phyloP scores from a whole-genome alignment of 2,888 invertebrate species.

The Pantelozetes paolii region DNA sequence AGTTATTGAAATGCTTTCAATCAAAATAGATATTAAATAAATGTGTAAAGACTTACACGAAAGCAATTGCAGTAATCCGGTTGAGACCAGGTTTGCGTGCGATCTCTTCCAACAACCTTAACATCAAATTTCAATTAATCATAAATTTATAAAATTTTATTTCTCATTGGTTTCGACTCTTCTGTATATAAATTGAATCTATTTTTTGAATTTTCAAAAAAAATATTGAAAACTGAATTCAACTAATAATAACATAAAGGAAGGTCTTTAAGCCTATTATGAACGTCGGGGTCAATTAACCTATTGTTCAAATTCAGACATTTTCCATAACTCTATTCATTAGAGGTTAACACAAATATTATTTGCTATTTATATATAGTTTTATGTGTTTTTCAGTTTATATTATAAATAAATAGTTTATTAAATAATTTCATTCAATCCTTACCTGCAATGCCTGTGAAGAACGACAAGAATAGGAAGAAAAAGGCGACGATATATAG shows the following conservation, averaged over 20 bases:
- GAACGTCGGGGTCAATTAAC: neutral
- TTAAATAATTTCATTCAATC: neutral
- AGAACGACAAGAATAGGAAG: slow-evolving; percentile 85
- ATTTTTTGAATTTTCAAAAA: no score
- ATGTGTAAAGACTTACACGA: slow-evolving; percentile 64
- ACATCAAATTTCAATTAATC: neutral
- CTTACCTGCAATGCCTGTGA: slow-evolving; percentile 75
- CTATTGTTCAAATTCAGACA: neutral
- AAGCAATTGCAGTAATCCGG: slow-evolving; percentile 80
- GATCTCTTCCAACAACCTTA: slow-evolving; percentile 90
- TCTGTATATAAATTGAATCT: no score
- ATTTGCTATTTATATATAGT: slow-evolving; percentile 1
- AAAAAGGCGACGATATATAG: slow-evolving; percentile 88
- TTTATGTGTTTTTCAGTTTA: slow-evolving; percentile 2
- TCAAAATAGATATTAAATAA: neutral
- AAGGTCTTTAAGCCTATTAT: neutral
- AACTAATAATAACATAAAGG: neutral
- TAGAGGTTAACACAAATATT: slow-evolving; percentile 13
- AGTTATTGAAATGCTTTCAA: slow-evolving; percentile 11
- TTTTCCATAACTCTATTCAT: neutral
- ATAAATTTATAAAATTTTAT: neutral
- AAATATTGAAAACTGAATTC: neutral
- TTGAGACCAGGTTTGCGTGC: slow-evolving; percentile 86
- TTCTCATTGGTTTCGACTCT: no score
- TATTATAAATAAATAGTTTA: neutral